Evolutionary conservation across 2,888 invertebrate species (phyloP).

Genomic region (Melinaea marsaeus): DNA sequence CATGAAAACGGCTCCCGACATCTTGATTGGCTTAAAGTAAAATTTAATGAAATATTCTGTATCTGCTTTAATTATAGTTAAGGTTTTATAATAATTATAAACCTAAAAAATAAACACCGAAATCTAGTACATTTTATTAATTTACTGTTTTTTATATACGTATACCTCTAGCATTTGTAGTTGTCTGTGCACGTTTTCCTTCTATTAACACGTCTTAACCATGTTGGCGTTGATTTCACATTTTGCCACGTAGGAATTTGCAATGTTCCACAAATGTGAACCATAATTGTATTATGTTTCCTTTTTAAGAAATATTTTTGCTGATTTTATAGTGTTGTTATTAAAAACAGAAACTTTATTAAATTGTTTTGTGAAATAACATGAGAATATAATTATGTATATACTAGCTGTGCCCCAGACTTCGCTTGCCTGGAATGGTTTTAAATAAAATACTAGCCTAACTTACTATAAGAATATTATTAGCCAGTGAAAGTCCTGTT

Average conservation of each 20-base stretch:
- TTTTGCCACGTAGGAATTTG: slow-evolving; percentile 38
- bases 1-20: neutral
- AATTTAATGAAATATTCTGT: slow-evolving; percentile 4
- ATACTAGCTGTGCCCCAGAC: too few relatives aligned
- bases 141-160: neutral
- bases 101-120: too few relatives aligned
- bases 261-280: slow-evolving; percentile 22
- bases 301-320: slow-evolving; percentile 7
- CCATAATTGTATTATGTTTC: slow-evolving; percentile 20
- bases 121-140: too few relatives aligned
- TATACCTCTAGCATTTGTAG: slow-evolving; percentile 34
- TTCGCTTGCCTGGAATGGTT: too few relatives aligned
- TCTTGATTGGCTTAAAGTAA: slow-evolving; percentile 1
- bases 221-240: slow-evolving; percentile 24
- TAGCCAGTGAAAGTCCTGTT: too few relatives aligned
- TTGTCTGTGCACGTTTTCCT: slow-evolving; percentile 37
- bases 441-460: too few relatives aligned
- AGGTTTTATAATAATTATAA: too few relatives aligned
- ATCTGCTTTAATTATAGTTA: too few relatives aligned
- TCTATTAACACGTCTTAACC: slow-evolving; percentile 39
- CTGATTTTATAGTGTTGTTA: neutral
- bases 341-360: neutral
- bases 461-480: too few relatives aligned
- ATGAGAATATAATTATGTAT: too few relatives aligned
- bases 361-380: too few relatives aligned